Evolutionary conservation across 1,140 invertebrate genomes (phyloP), one percentile per base, ranked within the genome.

Genomic region (Amyelois transitella): DNA sequence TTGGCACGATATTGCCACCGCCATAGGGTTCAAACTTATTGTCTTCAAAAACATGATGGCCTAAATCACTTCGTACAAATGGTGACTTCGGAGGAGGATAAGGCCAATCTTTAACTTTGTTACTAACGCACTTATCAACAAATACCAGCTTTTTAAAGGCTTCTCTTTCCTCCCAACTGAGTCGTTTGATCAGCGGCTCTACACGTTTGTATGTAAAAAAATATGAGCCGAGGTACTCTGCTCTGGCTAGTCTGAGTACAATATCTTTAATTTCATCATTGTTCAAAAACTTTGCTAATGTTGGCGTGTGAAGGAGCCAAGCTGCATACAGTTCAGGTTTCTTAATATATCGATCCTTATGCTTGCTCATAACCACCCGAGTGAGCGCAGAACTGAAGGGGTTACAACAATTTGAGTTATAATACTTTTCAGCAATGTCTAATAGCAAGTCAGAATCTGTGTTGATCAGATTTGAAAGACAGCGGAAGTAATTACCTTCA

Each of bases 401-500:
- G 0, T 24, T 44, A 8, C 67, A 60, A 32, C 12, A 55, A 2
- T 53, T 6, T 17, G 51, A 20, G 55, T 71, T 67, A 51, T 58
- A 75, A 66, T 79, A 73, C 32, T 66, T 72, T 53, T 82, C 79
- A 14, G 71, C 48, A 17, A 77, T 62, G 32, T 79, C 57, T n/a
- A 83, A 62, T 51, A 66, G 79, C 38, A 69, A 44, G 51, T 71
- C 58, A 0, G 68, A 48, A 22, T 81, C 61, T 1, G 17, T 49
- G 55, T 81, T 81, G 6, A 83, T 52, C 21, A 83, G 38, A 53
- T 55, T 66, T 62, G 62, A 72, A 7, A 73, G 45, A 45, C 64
- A 71, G 14, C 62, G 60, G 12, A 71, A 74, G 53, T 69, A 81
- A 6, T 64, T 22, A 3, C n/a, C n/a, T 54, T 68, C 55, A 14